Percentiles rank a stretch among this genome's conserved stretches.
phyloP scores from a whole-genome alignment of 2,797 vertebrate species.

The Pachyuromys duprasi region DNA sequence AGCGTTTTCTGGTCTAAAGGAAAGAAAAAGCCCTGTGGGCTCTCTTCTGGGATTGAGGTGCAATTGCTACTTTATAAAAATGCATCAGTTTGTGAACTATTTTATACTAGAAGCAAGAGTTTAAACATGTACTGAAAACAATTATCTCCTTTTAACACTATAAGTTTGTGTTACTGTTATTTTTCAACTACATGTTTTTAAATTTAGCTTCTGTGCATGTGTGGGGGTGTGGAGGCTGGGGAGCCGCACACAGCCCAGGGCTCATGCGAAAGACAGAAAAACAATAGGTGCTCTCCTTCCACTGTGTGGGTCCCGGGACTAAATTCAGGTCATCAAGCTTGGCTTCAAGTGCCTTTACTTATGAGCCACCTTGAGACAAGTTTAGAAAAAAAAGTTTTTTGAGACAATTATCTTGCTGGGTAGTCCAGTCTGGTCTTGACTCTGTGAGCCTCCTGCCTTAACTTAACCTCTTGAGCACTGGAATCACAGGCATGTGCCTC shows the following conservation, averaged over 20 bases:
- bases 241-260: neutral
- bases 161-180: neutral
- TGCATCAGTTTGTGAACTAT: neutral
- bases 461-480: neutral
- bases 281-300: neutral
- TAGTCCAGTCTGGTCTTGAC: neutral
- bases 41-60: slow-evolving; percentile 52
- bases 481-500: neutral
- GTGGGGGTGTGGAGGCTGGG: neutral
- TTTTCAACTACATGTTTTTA: neutral
- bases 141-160: slow-evolving; percentile 12
- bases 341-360: neutral
- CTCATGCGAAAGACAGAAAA: neutral
- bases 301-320: neutral
- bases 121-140: neutral
- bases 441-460: neutral
- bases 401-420: neutral
- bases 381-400: too few relatives aligned
- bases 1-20: slow-evolving; percentile 71
- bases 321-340: neutral
- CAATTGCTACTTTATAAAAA: slow-evolving; percentile 60
- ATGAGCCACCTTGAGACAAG: neutral
- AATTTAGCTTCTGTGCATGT: neutral
- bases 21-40: slow-evolving; percentile 68
- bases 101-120: slow-evolving; percentile 7